phyloP scores from a whole-genome alignment of 2,888 invertebrate genomes.

The Sipunculus nudus region DNA sequence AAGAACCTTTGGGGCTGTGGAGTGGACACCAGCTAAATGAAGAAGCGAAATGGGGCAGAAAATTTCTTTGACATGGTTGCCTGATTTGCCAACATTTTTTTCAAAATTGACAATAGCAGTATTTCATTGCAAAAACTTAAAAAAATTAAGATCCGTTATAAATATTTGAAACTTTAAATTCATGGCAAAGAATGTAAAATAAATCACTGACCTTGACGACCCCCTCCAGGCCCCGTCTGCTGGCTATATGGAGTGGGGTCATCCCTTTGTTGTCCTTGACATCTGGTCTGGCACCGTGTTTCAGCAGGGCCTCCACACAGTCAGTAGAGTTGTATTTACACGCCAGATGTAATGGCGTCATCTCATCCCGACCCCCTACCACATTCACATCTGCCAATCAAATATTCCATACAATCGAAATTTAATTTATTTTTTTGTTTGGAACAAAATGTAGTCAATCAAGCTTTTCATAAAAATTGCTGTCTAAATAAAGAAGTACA shows the following conservation, averaged over 20 bases:
- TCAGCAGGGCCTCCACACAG: constrained; percentile 33
- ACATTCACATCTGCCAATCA: constrained; percentile 30
- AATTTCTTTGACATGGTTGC: no score
- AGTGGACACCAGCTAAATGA: no score
- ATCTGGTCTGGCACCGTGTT: constrained; percentile 33
- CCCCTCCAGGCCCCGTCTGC: constrained; percentile 35
- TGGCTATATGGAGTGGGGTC: constrained; percentile 45
- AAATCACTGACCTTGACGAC: constrained; percentile 38
- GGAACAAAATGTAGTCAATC: neutral
- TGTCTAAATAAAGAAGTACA: no score
- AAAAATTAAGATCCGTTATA: no score
- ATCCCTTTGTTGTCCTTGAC: constrained; percentile 40
- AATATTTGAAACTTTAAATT: no score
- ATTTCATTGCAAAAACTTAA: no score
- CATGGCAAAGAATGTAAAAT: no score
- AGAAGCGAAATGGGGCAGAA: no score
- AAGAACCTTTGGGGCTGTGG: no score
- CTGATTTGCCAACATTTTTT: no score
- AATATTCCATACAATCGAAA: neutral
- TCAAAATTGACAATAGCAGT: no score
- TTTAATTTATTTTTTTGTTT: neutral
- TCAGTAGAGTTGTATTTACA: constrained; percentile 37
- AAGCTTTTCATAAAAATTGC: neutral
- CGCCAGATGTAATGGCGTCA: constrained; percentile 38
- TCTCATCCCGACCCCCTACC: constrained; percentile 35